Evolutionary conservation across 2,113 vertebrate genomes (phyloP).

Genomic region (Muntiacus muntjak): DNA sequence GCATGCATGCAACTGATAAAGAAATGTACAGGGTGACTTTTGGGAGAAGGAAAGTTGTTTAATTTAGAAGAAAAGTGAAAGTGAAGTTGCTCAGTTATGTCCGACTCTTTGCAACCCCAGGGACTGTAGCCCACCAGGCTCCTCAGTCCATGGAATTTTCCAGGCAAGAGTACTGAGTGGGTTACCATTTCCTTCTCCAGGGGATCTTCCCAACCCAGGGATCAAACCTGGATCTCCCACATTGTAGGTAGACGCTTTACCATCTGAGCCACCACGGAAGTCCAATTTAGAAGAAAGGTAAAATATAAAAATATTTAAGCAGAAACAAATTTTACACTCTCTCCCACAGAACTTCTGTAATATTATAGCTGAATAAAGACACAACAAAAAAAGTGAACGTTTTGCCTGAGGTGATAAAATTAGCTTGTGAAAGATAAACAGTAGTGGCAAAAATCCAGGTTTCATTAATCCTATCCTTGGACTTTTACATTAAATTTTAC

Average conservation of each 20-base stretch:
- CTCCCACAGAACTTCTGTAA: not conserved
- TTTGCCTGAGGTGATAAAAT: not conserved
- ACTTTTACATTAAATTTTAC: not conserved
- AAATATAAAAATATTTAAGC: not conserved
- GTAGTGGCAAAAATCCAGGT: not conserved
- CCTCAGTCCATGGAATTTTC: not conserved
- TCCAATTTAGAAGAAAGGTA: not conserved
- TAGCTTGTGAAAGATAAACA: not conserved
- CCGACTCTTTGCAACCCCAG: rapidly evolving
- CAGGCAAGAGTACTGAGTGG: not conserved
- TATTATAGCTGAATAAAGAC: not conserved
- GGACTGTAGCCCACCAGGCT: not conserved
- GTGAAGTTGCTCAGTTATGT: not conserved
- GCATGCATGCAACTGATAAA: not conserved
- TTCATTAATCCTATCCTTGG: not conserved
- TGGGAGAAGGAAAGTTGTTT: not conserved
- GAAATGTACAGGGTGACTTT: not conserved
- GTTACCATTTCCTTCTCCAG: not conserved
- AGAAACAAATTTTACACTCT: not conserved
- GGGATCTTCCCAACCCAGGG: not conserved
- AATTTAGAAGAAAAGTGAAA: not conserved
- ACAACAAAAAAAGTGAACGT: rapidly evolving
- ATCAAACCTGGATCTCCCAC: not conserved
- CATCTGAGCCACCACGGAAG: not conserved
- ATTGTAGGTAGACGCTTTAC: not conserved